Conservation (phyloP, 2,797 vertebrate genomes). For the Ficedula albicollis region DNA sequence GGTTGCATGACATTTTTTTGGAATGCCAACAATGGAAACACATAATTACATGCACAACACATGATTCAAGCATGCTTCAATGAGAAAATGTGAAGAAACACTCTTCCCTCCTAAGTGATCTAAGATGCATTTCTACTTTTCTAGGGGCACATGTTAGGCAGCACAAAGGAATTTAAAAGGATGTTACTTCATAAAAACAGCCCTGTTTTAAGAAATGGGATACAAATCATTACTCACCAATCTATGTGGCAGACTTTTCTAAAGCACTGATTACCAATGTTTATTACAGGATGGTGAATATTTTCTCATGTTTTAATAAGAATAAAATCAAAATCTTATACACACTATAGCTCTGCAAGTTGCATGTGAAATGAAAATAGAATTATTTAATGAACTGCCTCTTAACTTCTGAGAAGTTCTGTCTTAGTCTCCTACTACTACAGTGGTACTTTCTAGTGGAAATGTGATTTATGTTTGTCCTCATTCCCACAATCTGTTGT, state of each 20-base stretch:
- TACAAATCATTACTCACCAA: not conserved
- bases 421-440: not conserved
- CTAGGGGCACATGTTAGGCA: not conserved
- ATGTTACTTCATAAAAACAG: not conserved
- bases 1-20: not conserved
- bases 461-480: not conserved
- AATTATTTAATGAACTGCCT: not conserved
- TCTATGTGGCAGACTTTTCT: slow-evolving; percentile 42
- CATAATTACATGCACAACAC: slow-evolving; percentile 24
- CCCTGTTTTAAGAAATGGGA: not conserved
- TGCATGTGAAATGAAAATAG: not conserved
- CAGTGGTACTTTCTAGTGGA: not conserved
- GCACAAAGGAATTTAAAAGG: slow-evolving; percentile 5
- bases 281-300: not conserved
- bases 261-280: not conserved
- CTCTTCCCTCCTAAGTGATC: not conserved
- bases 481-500: not conserved
- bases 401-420: not conserved
- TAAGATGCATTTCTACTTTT: slow-evolving; percentile 16
- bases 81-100: not conserved
- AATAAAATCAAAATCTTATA: not conserved
- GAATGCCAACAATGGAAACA: not conserved
- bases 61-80: slow-evolving; percentile 36
- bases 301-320: not conserved
- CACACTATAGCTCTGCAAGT: not conserved